Conservation (phyloP, 1,140 invertebrate genomes). For the Dreissena rostriformis region DNA sequence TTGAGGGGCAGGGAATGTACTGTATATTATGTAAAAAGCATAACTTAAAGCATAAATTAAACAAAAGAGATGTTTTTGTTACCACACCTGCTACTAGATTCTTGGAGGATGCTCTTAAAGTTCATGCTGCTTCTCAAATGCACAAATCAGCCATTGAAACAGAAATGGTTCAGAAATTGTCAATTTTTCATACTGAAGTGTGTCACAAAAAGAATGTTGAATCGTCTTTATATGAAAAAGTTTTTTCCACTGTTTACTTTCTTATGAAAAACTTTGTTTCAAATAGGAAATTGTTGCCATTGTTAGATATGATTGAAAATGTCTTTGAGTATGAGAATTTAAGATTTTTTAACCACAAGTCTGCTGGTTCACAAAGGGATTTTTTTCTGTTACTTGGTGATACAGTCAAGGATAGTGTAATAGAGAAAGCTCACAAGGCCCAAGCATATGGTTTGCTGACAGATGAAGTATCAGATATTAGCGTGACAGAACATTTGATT, state of each 20-base stretch:
- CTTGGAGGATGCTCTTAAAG: neutral
- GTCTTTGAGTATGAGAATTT: neutral
- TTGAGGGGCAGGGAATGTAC: conserved; percentile 18
- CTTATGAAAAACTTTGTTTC: conserved; percentile 8
- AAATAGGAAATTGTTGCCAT: neutral
- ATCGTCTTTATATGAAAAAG: neutral
- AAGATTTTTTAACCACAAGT: neutral
- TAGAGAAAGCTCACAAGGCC: neutral
- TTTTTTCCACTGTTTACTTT: neutral
- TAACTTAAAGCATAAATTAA: neutral
- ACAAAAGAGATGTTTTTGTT: neutral
- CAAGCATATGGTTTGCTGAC: neutral
- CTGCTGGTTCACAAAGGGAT: neutral
- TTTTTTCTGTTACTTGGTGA: neutral
- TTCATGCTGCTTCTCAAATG: neutral
- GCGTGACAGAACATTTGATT: neutral
- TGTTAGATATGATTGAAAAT: neutral
- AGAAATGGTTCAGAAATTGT: neutral
- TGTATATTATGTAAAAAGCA: conserved; percentile 19
- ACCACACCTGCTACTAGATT: neutral
- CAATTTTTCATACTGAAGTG: neutral
- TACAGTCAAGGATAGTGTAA: neutral
- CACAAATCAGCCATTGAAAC: neutral
- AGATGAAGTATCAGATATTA: conserved; percentile 3
- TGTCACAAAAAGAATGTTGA: neutral